Conservation (phyloP, 2,888 invertebrate species). For the Tinea semifulvella region DNA sequence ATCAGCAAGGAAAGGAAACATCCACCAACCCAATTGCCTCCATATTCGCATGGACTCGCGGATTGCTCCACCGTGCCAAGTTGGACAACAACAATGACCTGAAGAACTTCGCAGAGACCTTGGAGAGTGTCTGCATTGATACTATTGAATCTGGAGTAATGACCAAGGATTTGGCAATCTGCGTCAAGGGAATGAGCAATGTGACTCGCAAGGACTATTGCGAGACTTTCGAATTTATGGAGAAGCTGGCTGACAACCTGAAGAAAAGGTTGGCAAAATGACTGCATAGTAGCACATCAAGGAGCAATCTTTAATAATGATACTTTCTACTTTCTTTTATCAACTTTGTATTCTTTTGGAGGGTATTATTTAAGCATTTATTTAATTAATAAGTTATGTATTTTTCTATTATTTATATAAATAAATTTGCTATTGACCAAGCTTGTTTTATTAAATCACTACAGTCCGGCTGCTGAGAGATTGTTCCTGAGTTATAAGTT, state of each 20-base stretch:
- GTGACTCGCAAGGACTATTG: conserved; percentile 85
- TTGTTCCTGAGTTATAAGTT: too few species aligned
- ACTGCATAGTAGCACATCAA: conserved; percentile 35
- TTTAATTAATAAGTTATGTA: conserved; percentile 21
- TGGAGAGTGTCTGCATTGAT: conserved; percentile 91
- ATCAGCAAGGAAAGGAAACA: conserved; percentile 96
- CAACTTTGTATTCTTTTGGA: conserved; percentile 23
- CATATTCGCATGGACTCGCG: conserved; percentile 98
- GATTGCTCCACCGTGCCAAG: conserved; percentile 92
- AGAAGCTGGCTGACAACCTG: conserved; percentile 93
- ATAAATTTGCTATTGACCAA: background rate
- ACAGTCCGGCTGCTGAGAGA: too few species aligned
- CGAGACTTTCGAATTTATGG: conserved; percentile 97
- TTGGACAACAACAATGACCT: conserved; percentile 85
- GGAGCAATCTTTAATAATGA: conserved; percentile 36
- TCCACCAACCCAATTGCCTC: conserved; percentile 99
- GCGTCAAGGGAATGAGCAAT: conserved; percentile 92
- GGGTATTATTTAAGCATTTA: conserved; percentile 46
- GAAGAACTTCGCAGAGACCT: conserved; percentile 80
- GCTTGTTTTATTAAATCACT: background rate
- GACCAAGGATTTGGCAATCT: conserved; percentile 99
- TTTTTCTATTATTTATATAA: conserved; percentile 13
- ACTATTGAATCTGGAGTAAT: conserved; percentile 95
- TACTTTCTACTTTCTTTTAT: conserved; percentile 7
- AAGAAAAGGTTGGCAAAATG: conserved; percentile 68